Base-by-base conservation (phyloP, 2,797 vertebrate genomes). In the Tapera naevia region DNA sequence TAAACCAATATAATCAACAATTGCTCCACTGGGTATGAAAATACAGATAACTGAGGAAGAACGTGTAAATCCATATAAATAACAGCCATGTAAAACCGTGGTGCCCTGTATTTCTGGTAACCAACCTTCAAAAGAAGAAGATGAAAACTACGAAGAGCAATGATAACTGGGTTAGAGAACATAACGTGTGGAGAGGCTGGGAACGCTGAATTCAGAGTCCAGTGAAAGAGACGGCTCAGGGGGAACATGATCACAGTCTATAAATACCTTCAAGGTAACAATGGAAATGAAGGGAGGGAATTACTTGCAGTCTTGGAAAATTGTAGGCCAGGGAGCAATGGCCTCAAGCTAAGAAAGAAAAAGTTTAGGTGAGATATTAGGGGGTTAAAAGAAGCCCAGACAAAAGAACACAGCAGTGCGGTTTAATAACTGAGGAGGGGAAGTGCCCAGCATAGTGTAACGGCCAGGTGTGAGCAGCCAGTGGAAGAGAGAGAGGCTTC, bases 181-280 rank as follows among this genome's bases (percentile, higher is more conserved):
- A 32, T 18, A 66, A 62, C 13, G 14, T 2, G 12, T 19, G 51
- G 80, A 70, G 50, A 86, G 45, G 67, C 94, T 86, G 88, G 94
- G 88, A 89, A 88, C 91, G 82, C 61, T 62, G 41, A 65, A 94
- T 75, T 95, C 81, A 39, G 60, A 67, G 81, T 54, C 76, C 80
- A 37, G 37, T 23, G 71, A 85, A 89, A 66, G 81, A 83, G 48
- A 66, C 1, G 12, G 81, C 86, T 93, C 84, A 30, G 72, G 75
- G 91, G 94, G 60, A 96, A 76, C 78, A 93, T 27, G 83, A 91
- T 92, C 88, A 75, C 30, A 66, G 82, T 86, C 81, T 93, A 93
- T 94, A 93, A 94, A 96, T 92, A 95, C 93, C 88, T 94, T 76
- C 93, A 93, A 95, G 91, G 80, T 88, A 96, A 95, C 88, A 94